Evolutionary conservation across 2,797 vertebrate genomes (phyloP).

Genomic region (Bradypus variegatus): DNA sequence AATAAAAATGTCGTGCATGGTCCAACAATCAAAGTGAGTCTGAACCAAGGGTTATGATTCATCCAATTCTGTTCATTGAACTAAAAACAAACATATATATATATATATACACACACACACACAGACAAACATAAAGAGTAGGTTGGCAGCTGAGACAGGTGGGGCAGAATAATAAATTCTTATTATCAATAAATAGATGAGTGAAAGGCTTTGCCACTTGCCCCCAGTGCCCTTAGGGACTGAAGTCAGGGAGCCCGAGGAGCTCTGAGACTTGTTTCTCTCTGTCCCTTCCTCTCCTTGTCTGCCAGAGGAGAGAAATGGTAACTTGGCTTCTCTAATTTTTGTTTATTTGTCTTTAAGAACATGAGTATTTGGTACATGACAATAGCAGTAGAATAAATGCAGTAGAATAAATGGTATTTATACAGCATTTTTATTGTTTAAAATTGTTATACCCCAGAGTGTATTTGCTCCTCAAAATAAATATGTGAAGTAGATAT

Average conservation of each 20-base stretch:
- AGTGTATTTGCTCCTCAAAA: not conserved
- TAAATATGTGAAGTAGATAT: not conserved
- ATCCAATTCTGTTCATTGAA: not conserved
- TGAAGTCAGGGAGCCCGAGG: not conserved
- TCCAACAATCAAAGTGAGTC: not conserved
- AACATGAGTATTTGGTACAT: not conserved
- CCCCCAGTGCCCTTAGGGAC: not conserved
- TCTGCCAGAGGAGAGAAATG: not conserved
- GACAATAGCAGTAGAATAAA: not conserved
- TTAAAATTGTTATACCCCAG: not conserved
- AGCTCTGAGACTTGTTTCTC: not conserved
- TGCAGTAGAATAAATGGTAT: not conserved
- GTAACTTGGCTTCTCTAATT: not conserved
- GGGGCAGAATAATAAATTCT: not conserved
- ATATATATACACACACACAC: too few relatives aligned
- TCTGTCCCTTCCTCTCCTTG: not conserved
- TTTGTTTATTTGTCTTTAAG: slow-evolving; percentile 9
- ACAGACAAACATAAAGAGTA: not conserved
- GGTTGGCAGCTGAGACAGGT: not conserved
- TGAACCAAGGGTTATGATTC: not conserved
- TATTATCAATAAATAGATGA: not conserved
- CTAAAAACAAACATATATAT: not conserved
- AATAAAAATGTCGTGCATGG: not conserved
- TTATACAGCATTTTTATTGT: not conserved
- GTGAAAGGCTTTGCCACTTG: not conserved